These are phyloP conservation scores for Mustelus asterias DNA, from an alignment of 2,113 vertebrate genomes.

Conservation along the genomic window DNA sequence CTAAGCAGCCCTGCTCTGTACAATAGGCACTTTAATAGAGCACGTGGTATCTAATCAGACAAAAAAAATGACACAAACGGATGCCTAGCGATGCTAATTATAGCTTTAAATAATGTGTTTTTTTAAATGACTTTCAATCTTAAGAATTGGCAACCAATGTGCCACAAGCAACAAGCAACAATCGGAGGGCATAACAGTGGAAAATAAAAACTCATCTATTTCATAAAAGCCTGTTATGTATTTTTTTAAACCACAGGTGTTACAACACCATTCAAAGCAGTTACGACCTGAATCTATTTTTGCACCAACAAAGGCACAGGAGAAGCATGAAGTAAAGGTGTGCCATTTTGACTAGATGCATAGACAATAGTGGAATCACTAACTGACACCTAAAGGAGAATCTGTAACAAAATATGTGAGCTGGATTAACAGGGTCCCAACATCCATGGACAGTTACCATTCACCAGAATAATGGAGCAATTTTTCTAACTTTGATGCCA, in stretches of 20 bases:
- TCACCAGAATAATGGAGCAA: slow-evolving; percentile 45
- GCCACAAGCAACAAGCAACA: background rate
- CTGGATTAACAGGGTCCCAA: slow-evolving; percentile 41
- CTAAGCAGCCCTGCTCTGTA: background rate
- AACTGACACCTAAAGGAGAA: slow-evolving; percentile 55
- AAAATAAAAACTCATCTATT: slow-evolving; percentile 54
- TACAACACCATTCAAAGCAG: slow-evolving; percentile 53
- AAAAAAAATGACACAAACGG: background rate
- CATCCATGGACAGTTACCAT: slow-evolving; percentile 38
- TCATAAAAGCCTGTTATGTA: slow-evolving; percentile 50
- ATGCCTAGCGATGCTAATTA: background rate
- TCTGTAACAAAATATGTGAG: slow-evolving; percentile 60
- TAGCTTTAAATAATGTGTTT: background rate
- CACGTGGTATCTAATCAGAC: background rate
- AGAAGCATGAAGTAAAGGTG: slow-evolving; percentile 48
- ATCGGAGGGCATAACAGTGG: slow-evolving; percentile 44
- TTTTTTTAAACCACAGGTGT: slow-evolving; percentile 53
- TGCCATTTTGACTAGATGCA: slow-evolving; percentile 59
- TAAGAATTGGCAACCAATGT: background rate
- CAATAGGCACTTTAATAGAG: background rate
- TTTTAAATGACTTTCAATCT: background rate
- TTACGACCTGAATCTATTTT: slow-evolving; percentile 54
- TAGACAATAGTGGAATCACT: slow-evolving; percentile 48
- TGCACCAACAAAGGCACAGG: slow-evolving; percentile 53
- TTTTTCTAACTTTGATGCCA: slow-evolving; percentile 49